Base-by-base conservation (phyloP, 2,113 vertebrate species). In the Choloepus hoffmanni region DNA sequence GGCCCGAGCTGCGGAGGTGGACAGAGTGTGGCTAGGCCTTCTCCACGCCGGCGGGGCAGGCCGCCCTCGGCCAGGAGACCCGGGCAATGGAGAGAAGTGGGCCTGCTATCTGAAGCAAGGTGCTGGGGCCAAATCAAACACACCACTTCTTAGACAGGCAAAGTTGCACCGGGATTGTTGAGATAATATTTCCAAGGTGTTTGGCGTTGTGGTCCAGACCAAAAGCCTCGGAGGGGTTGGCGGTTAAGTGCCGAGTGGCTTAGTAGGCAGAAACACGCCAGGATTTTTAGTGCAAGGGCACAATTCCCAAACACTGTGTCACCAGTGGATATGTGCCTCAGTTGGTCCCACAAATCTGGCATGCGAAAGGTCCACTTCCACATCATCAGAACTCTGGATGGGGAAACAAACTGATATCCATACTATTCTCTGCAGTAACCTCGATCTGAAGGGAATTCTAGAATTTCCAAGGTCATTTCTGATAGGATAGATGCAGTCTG, bases 61-160 rank as follows among this genome's bases (percentile, higher is more conserved):
- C 53, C 30, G 1, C 10, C 12, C 21, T 3, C 0, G 28, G 24
- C 53, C 36, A 45, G 36, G 85, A 67, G 50, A 58, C 55, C 30
- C 24, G 36, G 65, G 21, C 13, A 15, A 30, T 0, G 4, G 43
- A 6, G 23, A 19, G 19, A 7, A n/a, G n/a, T 1, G 1, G 24
- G 36, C 12, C 36, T 4, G 23, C 68, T 24, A 58, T 48, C 50
- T 21, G 50, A 43, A 23, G 40, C 77, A 28, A 81, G 16, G 14
- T 1, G 8, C 63, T n/a, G 0, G 7, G 30, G 36, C 68, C 63
- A 36, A 55, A 82, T 62, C 45, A 45, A 73, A 40, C 43, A 62
- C 8, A 7, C 24, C 5, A 4, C 76, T 84, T 55, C 72, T 92
- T 18, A 65, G 93, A n/a, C 3, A 0, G 3, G 63, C 28, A 15